These are phyloP conservation scores for Daktulosphaira vitifoliae DNA, from an alignment of 1,140 invertebrate species.

Conservation along the genomic window DNA sequence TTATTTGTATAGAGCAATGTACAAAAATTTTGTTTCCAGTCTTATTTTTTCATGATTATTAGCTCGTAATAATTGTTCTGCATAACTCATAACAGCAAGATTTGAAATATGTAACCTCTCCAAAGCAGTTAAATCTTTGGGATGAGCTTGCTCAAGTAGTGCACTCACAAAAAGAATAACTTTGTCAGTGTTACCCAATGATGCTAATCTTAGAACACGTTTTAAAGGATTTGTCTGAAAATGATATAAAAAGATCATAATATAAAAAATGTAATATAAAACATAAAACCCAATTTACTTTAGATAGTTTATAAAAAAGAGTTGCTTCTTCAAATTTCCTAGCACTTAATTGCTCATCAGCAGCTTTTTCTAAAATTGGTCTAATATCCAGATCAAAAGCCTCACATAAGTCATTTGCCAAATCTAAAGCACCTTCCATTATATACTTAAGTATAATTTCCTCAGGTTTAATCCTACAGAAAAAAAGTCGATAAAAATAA, in stretches of 20 bases:
- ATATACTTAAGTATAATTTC: constrained; percentile 58
- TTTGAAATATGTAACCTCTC: constrained; percentile 61
- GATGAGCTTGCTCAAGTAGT: constrained; percentile 48
- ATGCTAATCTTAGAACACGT: constrained; percentile 62
- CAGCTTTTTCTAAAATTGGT: constrained; percentile 60
- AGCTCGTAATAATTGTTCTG: constrained; percentile 51
- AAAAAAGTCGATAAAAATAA: constrained; percentile 40
- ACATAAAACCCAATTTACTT: constrained; percentile 40
- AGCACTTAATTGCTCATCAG: constrained; percentile 57
- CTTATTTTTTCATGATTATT: constrained; percentile 26
- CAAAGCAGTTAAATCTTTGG: constrained; percentile 50
- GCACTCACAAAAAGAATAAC: constrained; percentile 54
- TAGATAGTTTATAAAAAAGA: constrained; percentile 61
- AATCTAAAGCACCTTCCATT: constrained; percentile 49
- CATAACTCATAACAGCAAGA: constrained; percentile 57
- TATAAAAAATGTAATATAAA: too few species aligned
- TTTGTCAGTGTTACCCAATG: constrained; percentile 58
- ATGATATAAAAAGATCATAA: constrained; percentile 44
- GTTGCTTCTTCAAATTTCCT: constrained; percentile 57
- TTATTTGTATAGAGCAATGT: constrained; percentile 37
- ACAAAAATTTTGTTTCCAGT: constrained; percentile 47
- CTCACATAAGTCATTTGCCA: constrained; percentile 49
- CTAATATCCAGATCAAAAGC: constrained; percentile 59
- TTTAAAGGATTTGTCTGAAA: constrained; percentile 51
- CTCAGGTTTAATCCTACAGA: constrained; percentile 42